Conservation (phyloP, 2,113 vertebrate species). For the Oxyruncus cristatus region DNA sequence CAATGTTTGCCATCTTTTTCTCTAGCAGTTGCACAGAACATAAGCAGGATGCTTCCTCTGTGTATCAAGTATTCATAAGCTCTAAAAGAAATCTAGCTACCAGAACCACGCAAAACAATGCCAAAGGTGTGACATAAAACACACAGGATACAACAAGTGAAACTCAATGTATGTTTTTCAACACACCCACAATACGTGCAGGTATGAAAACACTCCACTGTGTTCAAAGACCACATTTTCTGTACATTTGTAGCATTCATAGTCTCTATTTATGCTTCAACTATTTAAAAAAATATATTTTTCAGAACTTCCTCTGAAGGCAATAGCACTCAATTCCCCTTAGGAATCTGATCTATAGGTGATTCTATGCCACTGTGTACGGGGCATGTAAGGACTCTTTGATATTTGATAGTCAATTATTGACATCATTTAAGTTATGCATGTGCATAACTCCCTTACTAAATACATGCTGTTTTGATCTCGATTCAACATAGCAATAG, state of each 20-base stretch:
- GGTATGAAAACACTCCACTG: not conserved
- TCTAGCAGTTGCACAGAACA: not conserved
- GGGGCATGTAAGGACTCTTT: not conserved
- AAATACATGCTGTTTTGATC: slow-evolving; percentile 1
- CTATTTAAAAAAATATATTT: not conserved
- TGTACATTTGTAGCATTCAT: not conserved
- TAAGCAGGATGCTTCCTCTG: not conserved
- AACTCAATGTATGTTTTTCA: not conserved
- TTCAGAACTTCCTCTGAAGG: not conserved
- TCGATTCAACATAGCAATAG: not conserved
- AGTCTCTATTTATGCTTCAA: not conserved
- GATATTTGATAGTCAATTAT: slow-evolving; percentile 23
- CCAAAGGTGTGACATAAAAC: not conserved
- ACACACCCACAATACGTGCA: not conserved
- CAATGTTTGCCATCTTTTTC: not conserved
- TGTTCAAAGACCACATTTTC: not conserved
- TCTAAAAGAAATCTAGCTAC: not conserved
- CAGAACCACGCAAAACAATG: not conserved
- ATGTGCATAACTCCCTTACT: not conserved
- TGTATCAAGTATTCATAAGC: not conserved
- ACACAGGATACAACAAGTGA: not conserved
- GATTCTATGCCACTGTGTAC: not conserved
- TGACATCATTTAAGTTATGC: not conserved
- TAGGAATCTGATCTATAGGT: not conserved
- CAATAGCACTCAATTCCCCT: not conserved